phyloP scores from a whole-genome alignment of 2,113 vertebrate species.

The Embiotoca jacksoni region DNA sequence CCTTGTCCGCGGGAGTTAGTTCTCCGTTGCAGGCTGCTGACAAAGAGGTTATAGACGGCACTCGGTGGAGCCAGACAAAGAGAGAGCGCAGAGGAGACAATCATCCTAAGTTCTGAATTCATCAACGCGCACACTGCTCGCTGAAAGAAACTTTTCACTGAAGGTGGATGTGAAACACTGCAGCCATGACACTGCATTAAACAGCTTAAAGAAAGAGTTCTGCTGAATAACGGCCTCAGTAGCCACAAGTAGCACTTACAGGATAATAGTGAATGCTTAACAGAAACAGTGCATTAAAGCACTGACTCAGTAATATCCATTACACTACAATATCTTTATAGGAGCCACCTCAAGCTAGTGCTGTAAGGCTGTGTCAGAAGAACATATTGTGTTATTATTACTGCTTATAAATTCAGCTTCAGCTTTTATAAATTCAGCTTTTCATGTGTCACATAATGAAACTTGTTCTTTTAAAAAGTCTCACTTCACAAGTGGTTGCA shows the following conservation, averaged over 20 bases:
- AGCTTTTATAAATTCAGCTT: too few species aligned
- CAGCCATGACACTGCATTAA: background rate
- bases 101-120: conserved; percentile 50
- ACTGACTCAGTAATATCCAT: too few species aligned
- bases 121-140: conserved; percentile 29
- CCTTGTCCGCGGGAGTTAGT: conserved; percentile 42
- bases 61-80: conserved; percentile 48
- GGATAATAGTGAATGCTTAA: background rate
- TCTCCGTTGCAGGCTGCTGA: conserved; percentile 53
- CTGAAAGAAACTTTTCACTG: conserved; percentile 13
- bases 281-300: background rate
- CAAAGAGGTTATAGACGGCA: conserved; percentile 54
- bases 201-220: background rate
- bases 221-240: background rate
- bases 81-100: conserved; percentile 34
- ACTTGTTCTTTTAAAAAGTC: too few species aligned
- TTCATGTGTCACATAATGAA: too few species aligned
- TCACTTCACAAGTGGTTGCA: too few species aligned
- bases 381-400: too few species aligned
- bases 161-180: background rate
- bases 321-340: too few species aligned
- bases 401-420: too few species aligned
- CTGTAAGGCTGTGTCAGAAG: too few species aligned
- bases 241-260: background rate
- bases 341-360: too few species aligned